Base-by-base conservation (phyloP, 2,113 vertebrate genomes). In the Sula dactylatra region DNA sequence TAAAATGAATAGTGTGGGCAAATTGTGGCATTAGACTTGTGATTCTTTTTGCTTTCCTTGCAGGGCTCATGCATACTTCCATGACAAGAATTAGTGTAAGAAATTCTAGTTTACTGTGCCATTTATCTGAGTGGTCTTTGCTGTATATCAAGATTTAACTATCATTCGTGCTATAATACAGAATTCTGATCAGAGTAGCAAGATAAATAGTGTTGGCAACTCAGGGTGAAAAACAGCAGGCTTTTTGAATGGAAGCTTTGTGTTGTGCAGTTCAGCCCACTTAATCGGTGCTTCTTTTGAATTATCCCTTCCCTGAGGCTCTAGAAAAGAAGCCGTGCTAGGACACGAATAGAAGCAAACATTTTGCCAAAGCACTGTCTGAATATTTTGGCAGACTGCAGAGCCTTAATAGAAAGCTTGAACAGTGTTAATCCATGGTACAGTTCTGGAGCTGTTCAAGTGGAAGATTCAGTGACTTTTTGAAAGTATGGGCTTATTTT, bases 231-330 rank as follows among this genome's bases (percentile, higher is more conserved):
- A 93, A 95, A 14, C 88, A 82, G 31, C 59, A 81, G 85, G 47
- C 47, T 65, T 74, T 82, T 81, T 95, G 80, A 92, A 92, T 79
- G 56, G 73, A 49, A 86, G 49, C 88, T 94, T 91, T 95, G 83
- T 94, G 70, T 74, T 71, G 34, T 71, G 52, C 88, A 74, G 76
- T 81, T 93, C 76, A 94, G 55, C 52, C 52, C 2, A 3, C 86
- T 86, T 97, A 91, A 89, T 91, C 6, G 3, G 61, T 87, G 36
- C 65, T 88, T 52, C 83, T 88, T 90, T 86, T 94, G 86, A 90
- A 38, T 88, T 86, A 79, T 74, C 27, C 65, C 47, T 92, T 92
- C 69, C 65, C 31, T 42, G 52, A 74, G 90, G 69, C 72, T 86
- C 72, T 85, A 65, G 84, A 59, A 91, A 77, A 67, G 52, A 44